Evolutionary conservation across 2,797 vertebrate genomes (phyloP).

Genomic region (Arrhamphus sclerolepis): DNA sequence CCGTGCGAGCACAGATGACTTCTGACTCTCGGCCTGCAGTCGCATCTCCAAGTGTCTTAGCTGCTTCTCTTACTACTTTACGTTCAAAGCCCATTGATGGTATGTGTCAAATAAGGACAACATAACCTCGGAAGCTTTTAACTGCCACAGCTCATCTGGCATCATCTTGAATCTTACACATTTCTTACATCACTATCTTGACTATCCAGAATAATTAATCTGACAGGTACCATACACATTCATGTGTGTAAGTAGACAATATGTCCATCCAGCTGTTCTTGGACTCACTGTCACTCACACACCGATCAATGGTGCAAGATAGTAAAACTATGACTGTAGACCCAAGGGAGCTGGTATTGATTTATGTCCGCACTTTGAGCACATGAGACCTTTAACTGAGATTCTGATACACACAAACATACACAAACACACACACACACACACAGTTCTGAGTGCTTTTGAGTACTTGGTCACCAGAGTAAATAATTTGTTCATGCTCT

Average conservation of each 20-base stretch:
- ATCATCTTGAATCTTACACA: conserved; percentile 12
- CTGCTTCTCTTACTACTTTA: conserved; percentile 29
- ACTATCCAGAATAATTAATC: conserved; percentile 10
- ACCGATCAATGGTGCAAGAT: conserved; percentile 52
- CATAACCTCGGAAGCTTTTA: conserved; percentile 21
- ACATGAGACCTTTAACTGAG: conserved; percentile 39
- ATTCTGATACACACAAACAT: conserved; percentile 13
- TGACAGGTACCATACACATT: conserved; percentile 5
- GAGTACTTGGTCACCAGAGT: no score
- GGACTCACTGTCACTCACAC: conserved; percentile 12
- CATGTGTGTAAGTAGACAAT: not conserved
- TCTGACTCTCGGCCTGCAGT: conserved; percentile 17
- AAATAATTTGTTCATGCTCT: no score
- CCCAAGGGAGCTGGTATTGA: conserved; percentile 42
- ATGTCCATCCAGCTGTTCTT: not conserved
- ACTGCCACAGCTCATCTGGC: conserved; percentile 1
- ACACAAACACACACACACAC: not conserved
- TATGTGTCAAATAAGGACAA: conserved; percentile 38
- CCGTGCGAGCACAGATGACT: conserved; percentile 37
- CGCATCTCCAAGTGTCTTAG: conserved; percentile 7
- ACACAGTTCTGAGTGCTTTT: no score
- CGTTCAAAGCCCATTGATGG: conserved; percentile 35
- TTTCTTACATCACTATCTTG: conserved; percentile 23
- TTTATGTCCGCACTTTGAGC: conserved; percentile 33
- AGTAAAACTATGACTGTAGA: conserved; percentile 51